Evolutionary conservation across 2,113 vertebrate species (phyloP).

Genomic region (Callithrix jacchus): DNA sequence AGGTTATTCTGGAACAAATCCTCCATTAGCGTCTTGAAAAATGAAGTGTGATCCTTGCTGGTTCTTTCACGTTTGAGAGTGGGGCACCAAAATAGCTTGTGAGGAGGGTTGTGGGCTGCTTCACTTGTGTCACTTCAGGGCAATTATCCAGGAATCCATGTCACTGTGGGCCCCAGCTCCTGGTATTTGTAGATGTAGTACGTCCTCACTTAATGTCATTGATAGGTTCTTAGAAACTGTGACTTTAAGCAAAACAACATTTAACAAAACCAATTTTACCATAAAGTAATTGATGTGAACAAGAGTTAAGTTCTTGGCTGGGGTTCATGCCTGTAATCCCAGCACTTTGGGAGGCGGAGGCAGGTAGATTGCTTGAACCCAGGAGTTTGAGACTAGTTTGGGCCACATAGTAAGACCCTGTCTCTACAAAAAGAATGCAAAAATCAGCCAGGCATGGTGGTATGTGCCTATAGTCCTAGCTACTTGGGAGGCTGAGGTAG

Average conservation of each 20-base stretch:
- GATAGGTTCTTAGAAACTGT: not conserved
- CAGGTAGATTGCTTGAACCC: not conserved
- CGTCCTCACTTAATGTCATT: not conserved
- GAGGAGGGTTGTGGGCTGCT: not conserved
- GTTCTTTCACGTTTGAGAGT: not conserved
- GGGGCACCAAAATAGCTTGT: not conserved
- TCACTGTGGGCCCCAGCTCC: not conserved
- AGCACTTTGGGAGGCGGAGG: not conserved
- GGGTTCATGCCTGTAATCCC: not conserved
- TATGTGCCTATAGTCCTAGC: not conserved
- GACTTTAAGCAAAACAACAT: not conserved
- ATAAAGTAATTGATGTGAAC: not conserved
- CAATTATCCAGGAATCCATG: not conserved
- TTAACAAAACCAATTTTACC: not conserved
- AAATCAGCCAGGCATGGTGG: no score
- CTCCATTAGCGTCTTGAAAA: not conserved
- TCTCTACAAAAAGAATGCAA: no score
- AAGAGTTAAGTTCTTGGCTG: not conserved
- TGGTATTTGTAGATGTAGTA: not conserved
- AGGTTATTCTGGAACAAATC: not conserved
- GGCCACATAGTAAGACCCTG: no score
- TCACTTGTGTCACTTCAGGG: not conserved
- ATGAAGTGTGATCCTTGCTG: not conserved
- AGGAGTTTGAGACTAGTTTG: not conserved
- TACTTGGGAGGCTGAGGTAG: not conserved